Base-by-base conservation (phyloP, 2,888 invertebrate genomes). In the Pediacus dermestoides region DNA sequence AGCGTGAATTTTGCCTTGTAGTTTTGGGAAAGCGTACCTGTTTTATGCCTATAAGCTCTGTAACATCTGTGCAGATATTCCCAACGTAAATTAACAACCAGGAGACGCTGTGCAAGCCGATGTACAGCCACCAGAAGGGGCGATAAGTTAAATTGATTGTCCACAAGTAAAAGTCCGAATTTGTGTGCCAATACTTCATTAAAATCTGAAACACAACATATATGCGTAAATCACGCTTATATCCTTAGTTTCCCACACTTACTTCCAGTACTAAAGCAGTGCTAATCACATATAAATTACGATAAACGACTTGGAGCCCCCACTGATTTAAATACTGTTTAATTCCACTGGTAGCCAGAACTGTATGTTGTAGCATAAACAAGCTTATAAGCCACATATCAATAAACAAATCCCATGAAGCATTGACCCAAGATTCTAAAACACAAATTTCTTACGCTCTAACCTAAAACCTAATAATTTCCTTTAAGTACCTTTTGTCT, bases 51-150 rank as follows among this genome's bases (percentile, higher is more conserved):
- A 76, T 52, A 2, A 81, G 58, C 55, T 81, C 80, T 1, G 75
- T 71, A 12, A 79, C 67, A 57, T 81, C 81, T 73, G 80, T 75
- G 53, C 78, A 76, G 27, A 80, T 64, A 48, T 75, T 75, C 4
- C 79, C 80, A 12, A 76, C 72, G 52, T 76, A 80, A 42, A 81
- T 75, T 2, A 78, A 57, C 13, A 69, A 58, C 81, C 81, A 81
- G 7, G 74, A 72, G 16, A 74, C 46, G 1, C 63, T 50, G 54
- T 81, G 81, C 9, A 74, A 52, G 3, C 67, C 49, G 4, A 68
- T 58, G 55, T 77, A 77, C 1, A 68, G 41, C 62, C 73, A 72
- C 73, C 74, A 76, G 0, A 74, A 46, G 4, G 64, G 60, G 43
- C 66, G 72, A 9, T 67, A 63, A 8, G 63, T 62, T 2, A 74